phyloP scores from a whole-genome alignment of 2,113 vertebrate species.

The Platichthys flesus region DNA sequence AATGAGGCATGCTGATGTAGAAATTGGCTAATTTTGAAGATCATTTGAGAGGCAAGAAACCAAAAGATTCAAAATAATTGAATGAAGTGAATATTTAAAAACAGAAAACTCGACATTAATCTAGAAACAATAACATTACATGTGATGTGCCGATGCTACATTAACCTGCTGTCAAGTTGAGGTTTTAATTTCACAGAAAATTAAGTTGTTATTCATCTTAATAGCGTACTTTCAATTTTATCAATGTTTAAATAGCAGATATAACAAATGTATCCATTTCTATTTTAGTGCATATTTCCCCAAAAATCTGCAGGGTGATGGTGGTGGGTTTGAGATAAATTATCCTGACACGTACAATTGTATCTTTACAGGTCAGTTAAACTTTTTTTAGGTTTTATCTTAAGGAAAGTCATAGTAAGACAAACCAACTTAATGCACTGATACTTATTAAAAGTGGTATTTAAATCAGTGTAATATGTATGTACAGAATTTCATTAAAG shows the following conservation, averaged over 20 bases:
- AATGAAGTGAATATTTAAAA: background rate
- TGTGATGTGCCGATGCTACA: slow-evolving; percentile 13
- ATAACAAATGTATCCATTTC: background rate
- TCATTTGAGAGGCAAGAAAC: slow-evolving; percentile 10
- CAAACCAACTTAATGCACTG: background rate
- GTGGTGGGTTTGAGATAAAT: slow-evolving; percentile 9
- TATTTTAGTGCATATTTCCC: background rate
- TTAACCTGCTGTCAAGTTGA: background rate
- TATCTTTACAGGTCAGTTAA: slow-evolving; percentile 2
- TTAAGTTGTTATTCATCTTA: background rate
- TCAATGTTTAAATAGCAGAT: slow-evolving; percentile 1
- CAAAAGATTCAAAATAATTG: slow-evolving; percentile 15
- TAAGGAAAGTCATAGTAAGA: background rate
- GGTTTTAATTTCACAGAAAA: slow-evolving; percentile 18
- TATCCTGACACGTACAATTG: background rate
- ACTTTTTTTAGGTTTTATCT: slow-evolving; percentile 14
- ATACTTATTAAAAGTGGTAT: background rate
- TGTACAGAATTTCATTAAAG: background rate
- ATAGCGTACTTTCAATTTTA: background rate
- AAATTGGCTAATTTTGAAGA: slow-evolving; percentile 35
- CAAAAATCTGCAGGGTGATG: background rate
- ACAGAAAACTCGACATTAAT: background rate
- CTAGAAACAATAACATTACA: background rate
- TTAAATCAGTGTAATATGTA: slow-evolving; percentile 2
- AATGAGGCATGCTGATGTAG: slow-evolving; percentile 29